phyloP scores from a whole-genome alignment of 2,888 invertebrate genomes.

The Pollenia griseotomentosa region DNA sequence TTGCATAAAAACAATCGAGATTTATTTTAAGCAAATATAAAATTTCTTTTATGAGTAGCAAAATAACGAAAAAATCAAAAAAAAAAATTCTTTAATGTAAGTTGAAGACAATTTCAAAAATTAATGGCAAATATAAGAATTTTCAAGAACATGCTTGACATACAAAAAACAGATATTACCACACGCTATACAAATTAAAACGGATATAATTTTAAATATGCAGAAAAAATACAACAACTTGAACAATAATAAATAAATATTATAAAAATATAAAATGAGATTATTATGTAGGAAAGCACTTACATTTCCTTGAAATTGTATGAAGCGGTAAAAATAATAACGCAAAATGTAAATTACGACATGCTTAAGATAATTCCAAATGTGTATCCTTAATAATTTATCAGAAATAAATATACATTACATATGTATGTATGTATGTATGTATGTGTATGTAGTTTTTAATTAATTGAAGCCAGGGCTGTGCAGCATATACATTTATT shows the following conservation, averaged over 20 bases:
- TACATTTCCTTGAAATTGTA: constrained; percentile 7
- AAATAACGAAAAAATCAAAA: not conserved
- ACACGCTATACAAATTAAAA: not conserved
- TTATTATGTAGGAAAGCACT: not conserved
- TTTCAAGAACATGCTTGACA: not conserved
- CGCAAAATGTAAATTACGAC: not conserved
- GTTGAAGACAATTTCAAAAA: constrained; percentile 37
- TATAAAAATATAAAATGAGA: not conserved
- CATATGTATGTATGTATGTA: too few relatives aligned
- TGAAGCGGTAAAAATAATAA: constrained; percentile 23
- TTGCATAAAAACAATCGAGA: constrained; percentile 14
- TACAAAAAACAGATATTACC: too few relatives aligned
- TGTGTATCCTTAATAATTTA: not conserved
- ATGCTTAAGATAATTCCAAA: not conserved
- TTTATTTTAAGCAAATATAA: not conserved
- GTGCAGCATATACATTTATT: too few relatives aligned
- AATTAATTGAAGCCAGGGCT: too few relatives aligned
- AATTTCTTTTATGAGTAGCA: too few relatives aligned
- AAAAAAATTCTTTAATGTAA: constrained; percentile 2
- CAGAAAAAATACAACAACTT: not conserved
- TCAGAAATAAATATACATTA: too few relatives aligned
- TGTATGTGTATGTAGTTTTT: too few relatives aligned
- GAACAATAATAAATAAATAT: not conserved
- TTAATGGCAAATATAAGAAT: not conserved
- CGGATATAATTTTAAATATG: not conserved